phyloP scores from a whole-genome alignment of 2,113 vertebrate genomes.

The Cisticola juncidis region DNA sequence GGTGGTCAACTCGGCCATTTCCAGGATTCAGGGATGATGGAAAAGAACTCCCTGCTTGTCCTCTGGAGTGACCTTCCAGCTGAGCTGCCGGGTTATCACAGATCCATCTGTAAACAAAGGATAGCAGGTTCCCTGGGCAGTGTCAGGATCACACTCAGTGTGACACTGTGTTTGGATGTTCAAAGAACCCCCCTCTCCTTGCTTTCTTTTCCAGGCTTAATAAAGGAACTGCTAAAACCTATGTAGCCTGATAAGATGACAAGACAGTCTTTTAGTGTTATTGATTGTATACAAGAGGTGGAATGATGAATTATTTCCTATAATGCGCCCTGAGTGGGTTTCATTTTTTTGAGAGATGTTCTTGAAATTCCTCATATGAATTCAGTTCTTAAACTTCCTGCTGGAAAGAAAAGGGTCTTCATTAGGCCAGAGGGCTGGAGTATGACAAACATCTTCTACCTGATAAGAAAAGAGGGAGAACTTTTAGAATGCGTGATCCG shows the following conservation, averaged over 20 bases:
- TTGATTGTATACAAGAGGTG: constrained; percentile 75
- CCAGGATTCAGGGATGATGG: constrained; percentile 53
- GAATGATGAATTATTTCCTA: constrained; percentile 70
- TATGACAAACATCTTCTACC: background rate
- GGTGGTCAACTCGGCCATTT: constrained; percentile 42
- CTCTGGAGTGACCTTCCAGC: constrained; percentile 57
- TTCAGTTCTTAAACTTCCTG: constrained; percentile 32
- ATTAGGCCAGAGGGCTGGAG: background rate
- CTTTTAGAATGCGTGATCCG: background rate
- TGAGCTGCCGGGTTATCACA: constrained; percentile 65
- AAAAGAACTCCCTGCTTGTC: constrained; percentile 66
- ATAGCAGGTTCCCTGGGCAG: constrained; percentile 63
- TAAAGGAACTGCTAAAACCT: constrained; percentile 78
- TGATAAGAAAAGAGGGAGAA: constrained; percentile 8
- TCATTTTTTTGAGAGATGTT: constrained; percentile 46
- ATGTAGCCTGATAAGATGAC: constrained; percentile 74
- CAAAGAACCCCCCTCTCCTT: constrained; percentile 55
- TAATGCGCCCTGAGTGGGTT: background rate
- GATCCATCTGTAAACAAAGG: constrained; percentile 77
- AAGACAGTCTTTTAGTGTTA: constrained; percentile 76
- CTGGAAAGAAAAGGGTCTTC: constrained; percentile 41
- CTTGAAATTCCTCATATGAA: constrained; percentile 8
- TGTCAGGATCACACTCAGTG: constrained; percentile 74
- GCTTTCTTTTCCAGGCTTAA: constrained; percentile 73
- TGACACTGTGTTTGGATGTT: constrained; percentile 80